These are phyloP conservation scores for Mirounga angustirostris DNA, from an alignment of 2,113 vertebrate genomes.

Conservation along the genomic window DNA sequence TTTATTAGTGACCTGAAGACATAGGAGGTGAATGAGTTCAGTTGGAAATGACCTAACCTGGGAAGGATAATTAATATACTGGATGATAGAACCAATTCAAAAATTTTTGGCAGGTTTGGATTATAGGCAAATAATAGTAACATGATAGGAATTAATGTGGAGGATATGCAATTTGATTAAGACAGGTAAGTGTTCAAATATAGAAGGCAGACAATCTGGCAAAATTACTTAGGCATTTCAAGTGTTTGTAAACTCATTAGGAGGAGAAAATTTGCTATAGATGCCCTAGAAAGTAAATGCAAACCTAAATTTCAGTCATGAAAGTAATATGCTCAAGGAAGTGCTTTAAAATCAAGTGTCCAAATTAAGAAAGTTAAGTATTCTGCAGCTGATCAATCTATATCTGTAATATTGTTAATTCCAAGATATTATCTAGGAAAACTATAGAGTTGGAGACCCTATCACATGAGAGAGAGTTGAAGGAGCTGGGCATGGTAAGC, in stretches of 20 bases:
- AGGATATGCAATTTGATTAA: constrained; percentile 8
- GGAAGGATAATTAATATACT: background rate
- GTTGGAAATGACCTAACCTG: background rate
- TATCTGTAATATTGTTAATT: constrained; percentile 10
- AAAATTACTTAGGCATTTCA: background rate
- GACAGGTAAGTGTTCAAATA: constrained; percentile 2
- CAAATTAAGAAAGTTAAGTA: background rate
- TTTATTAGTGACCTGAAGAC: constrained; percentile 30
- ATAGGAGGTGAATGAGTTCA: background rate
- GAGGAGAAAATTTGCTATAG: background rate
- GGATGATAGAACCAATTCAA: background rate
- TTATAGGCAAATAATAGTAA: background rate
- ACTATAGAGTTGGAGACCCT: background rate
- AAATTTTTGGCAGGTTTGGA: constrained; percentile 52
- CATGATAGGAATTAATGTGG: background rate
- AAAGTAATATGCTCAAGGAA: constrained; percentile 12
- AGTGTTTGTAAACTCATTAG: background rate
- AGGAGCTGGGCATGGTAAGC: background rate
- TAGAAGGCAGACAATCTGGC: background rate
- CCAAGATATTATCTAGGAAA: background rate
- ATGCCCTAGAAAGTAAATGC: background rate
- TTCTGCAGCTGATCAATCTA: background rate
- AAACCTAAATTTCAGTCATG: constrained; percentile 3
- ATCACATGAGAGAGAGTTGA: background rate
- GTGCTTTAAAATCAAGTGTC: constrained; percentile 26